These are phyloP conservation scores for Himalopsyche kuldschensis DNA, from an alignment of 2,888 invertebrate genomes.

Conservation along the genomic window DNA sequence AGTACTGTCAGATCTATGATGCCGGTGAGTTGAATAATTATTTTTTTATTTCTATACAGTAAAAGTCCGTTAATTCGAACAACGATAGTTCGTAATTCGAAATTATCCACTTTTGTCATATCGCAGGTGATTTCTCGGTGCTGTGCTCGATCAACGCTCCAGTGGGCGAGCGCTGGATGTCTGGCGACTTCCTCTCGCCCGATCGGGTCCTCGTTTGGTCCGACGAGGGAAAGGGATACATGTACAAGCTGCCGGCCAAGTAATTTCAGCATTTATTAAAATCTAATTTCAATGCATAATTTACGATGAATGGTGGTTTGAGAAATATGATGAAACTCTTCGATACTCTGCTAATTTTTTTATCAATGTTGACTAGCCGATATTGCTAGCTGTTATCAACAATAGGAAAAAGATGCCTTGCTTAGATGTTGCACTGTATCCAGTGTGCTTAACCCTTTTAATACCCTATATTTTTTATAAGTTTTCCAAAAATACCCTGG, in stretches of 20 bases:
- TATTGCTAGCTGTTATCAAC: no score
- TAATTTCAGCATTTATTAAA: slow-evolving; percentile 56
- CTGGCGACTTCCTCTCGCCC: slow-evolving; percentile 90
- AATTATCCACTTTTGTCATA: no score
- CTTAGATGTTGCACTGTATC: no score
- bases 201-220: slow-evolving; percentile 95
- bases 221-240: slow-evolving; percentile 92
- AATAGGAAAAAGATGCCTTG: no score
- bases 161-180: slow-evolving; percentile 89
- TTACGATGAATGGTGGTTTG: neutral
- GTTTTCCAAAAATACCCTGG: no score
- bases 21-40: slow-evolving; percentile 59
- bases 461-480: no score
- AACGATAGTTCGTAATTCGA: no score
- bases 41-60: neutral
- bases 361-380: neutral
- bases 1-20: slow-evolving; percentile 92
- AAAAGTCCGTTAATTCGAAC: no score
- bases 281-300: neutral
- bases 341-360: neutral
- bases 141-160: slow-evolving; percentile 91
- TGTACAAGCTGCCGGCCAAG: slow-evolving; percentile 95
- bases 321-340: neutral
- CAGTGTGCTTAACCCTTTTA: no score
- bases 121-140: slow-evolving; percentile 89